Percentiles rank a stretch among this genome's conserved stretches.
Evolutionary conservation across 53 echinoderm and acorn worm genomes (phyloP).

Genomic region (Echinarachnius parma): DNA sequence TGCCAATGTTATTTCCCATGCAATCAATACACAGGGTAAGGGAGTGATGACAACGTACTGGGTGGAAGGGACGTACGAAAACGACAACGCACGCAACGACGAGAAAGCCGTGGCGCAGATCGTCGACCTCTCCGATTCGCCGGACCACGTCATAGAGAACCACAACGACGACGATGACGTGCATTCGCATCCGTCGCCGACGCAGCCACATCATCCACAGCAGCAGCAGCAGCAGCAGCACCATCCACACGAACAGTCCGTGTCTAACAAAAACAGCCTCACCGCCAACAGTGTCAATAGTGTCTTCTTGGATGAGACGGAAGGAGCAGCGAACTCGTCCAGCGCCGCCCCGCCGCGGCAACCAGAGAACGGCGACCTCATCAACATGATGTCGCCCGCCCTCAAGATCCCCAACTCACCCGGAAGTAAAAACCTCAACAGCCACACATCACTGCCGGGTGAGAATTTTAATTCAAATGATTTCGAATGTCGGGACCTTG

Average conservation of each 20-base stretch:
- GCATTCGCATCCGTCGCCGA: not conserved
- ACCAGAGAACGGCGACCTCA: conserved; percentile 37
- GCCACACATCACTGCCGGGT: conserved; percentile 39
- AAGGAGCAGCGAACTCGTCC: conserved; percentile 1
- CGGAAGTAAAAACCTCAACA: conserved; percentile 24
- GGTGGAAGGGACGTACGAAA: conserved; percentile 67
- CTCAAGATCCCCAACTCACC: conserved; percentile 38
- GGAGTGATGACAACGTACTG: conserved; percentile 95
- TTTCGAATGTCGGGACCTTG: no score
- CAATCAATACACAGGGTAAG: conserved; percentile 80
- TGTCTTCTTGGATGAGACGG: conserved; percentile 50
- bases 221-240: conserved; percentile 1
- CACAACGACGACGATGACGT: not conserved
- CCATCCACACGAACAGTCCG: conserved; percentile 6
- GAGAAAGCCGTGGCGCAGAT: conserved; percentile 1
- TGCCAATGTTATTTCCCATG: no score
- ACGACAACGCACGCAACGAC: conserved; percentile 5
- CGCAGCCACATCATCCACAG: not conserved
- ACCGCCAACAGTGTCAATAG: conserved; percentile 62
- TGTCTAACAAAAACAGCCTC: conserved; percentile 25
- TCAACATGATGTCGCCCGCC: conserved; percentile 22
- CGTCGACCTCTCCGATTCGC: conserved; percentile 28
- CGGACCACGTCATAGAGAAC: conserved; percentile 1
- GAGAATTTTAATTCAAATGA: no score
- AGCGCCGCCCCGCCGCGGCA: conserved; percentile 5